Base-by-base conservation (phyloP, 2,113 vertebrate genomes). In the Nesospiza acunhae region DNA sequence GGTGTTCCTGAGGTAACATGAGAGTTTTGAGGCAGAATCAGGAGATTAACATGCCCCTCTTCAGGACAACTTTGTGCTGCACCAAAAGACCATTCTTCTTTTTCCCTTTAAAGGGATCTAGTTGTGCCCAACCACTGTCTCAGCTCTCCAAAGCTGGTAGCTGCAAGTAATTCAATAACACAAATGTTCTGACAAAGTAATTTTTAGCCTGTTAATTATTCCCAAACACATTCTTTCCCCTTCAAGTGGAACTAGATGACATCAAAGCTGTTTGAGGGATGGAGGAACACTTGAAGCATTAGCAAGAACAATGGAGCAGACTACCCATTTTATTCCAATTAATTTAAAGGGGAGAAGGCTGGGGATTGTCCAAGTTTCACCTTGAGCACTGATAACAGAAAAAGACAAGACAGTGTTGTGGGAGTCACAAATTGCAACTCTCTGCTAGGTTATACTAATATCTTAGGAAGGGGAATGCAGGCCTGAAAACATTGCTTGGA, bases 191-290 rank as follows among this genome's bases (percentile, higher is more conserved):
- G 93, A 93, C 94, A 96, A 95, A 95, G 95, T 95, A 58, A 96
- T 97, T 96, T 96, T 97, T 97, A 96, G 94, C 93, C 84, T 91
- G 94, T 86, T 97, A 97, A 97, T 97, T 96, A 96, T 95, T 96
- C 91, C 96, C 95, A 97, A 91, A 95, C 91, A 93, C 93, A 95
- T 96, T 96, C 84, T 97, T 95, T 94, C 93, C 93, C 59, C 93
- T 97, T 94, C 90, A 87, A 96, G 84, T 95, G 89, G 87, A 95
- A 87, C 80, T 95, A 90, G 90, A 97, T 95, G 95, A 96, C 95
- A 96, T 96, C 91, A 96, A 96, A 96, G 87, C 93, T 85, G 82
- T 80, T 91, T 96, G 93, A 95, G 91, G 94, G 87, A 91, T 80
- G 50, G 84, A 95, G 75, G 93, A 96, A 77, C 95, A 90, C 75